Base-by-base conservation (phyloP, 2,888 invertebrate genomes). In the Acanthosepion lycidas region DNA sequence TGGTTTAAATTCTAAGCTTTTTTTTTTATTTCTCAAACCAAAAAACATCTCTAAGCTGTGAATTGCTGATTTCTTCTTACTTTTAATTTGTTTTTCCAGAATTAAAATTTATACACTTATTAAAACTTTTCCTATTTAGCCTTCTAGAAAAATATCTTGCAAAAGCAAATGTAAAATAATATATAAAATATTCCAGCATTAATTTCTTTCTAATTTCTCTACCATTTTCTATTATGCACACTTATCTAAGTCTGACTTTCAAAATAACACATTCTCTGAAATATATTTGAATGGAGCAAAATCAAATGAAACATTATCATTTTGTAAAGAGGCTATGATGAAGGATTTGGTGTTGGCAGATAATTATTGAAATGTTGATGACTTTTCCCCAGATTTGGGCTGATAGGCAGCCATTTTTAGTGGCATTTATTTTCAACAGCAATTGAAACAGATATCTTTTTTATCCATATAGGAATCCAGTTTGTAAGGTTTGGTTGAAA, bases 331-430 rank as follows among this genome's bases (percentile, higher is more conserved):
- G n/a, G 78, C 18, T n/a, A 15, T 78, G 78, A 78, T 78, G 33
- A 33, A 33, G 3, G 78, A 78, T 78, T 78, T 78, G 78, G 78
- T 78, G 78, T 78, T 78, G 78, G 78, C 8, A 78, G 78, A n/a
- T 78, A n/a, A n/a, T 78, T n/a, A 78, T 78, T 78, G 78, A 78
- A 78, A 78, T 78, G 78, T 15, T n/a, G 78, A 78, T n/a, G n/a
- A n/a, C 78, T 78, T n/a, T 12, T n/a, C n/a, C n/a, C 78, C n/a
- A 78, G 15, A 18, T 28, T 78, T 78, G 5, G 78, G 78, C n/a
- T n/a, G n/a, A n/a, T n/a, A 15, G n/a, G n/a, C 78, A 78, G 78
- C n/a, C 78, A 78, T 78, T 78, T 42, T 78, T 78, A n/a, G n/a
- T 3, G 33, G n/a, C 33, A 26, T 78, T 78, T n/a, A 5, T 78